These are phyloP conservation scores for Cryptus viduatorius DNA, from an alignment of 2,888 invertebrate species.

Conservation along the genomic window DNA sequence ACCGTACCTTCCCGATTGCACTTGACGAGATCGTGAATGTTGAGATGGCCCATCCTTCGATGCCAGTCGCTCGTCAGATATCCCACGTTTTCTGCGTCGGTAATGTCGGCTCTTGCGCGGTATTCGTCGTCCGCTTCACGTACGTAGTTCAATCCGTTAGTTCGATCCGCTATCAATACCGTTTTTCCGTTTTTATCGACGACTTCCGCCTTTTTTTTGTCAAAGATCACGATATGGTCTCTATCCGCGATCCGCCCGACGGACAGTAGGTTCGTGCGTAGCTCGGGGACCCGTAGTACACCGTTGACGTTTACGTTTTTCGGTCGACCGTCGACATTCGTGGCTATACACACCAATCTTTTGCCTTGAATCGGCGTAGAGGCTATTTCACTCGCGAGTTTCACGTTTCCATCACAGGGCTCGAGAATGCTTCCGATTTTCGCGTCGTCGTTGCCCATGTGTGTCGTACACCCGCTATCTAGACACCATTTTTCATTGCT, in stretches of 20 bases:
- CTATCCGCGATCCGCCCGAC: slow-evolving; percentile 53
- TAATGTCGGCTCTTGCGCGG: slow-evolving; percentile 22
- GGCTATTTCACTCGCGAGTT: slow-evolving; percentile 58
- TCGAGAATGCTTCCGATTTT: slow-evolving; percentile 38
- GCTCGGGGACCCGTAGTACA: slow-evolving; percentile 49
- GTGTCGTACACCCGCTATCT: slow-evolving; percentile 63
- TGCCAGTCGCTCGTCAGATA: slow-evolving; percentile 39
- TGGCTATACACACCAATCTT: slow-evolving; percentile 23
- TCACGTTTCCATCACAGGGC: slow-evolving; percentile 41
- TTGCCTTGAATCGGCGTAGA: slow-evolving; percentile 54
- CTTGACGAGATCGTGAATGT: slow-evolving; percentile 53
- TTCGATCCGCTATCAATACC: slow-evolving; percentile 44
- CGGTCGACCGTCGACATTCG: slow-evolving; percentile 19
- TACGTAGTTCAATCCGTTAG: slow-evolving; percentile 44
- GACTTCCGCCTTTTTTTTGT: slow-evolving; percentile 54
- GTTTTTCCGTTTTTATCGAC: slow-evolving; percentile 39
- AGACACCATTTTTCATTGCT: slow-evolving; percentile 53
- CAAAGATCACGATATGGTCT: slow-evolving; percentile 87
- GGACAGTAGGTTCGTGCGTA: slow-evolving; percentile 54
- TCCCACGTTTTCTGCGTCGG: background rate
- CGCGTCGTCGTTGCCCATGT: slow-evolving; percentile 51
- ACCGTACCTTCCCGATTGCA: slow-evolving; percentile 39
- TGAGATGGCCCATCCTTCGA: slow-evolving; percentile 56
- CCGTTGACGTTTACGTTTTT: slow-evolving; percentile 38
- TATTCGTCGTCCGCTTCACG: slow-evolving; percentile 33